These are phyloP conservation scores for Augochlora pura DNA, from an alignment of 1,140 invertebrate genomes.

Conservation along the genomic window DNA sequence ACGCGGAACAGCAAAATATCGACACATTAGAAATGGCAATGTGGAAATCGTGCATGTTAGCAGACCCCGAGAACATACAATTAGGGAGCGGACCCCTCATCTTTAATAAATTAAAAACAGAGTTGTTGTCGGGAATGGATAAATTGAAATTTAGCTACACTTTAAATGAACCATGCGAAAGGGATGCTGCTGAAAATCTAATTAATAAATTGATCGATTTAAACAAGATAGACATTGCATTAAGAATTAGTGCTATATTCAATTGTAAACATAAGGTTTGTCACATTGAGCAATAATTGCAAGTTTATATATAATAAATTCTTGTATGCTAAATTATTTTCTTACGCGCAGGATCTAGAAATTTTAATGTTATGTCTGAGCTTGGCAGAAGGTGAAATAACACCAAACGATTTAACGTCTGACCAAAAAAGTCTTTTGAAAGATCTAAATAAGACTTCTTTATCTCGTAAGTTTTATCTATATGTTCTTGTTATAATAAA, in stretches of 20 bases:
- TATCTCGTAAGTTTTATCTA: slow-evolving; percentile 59
- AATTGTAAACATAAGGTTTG: slow-evolving; percentile 71
- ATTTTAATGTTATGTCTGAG: slow-evolving; percentile 74
- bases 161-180: slow-evolving; percentile 63
- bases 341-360: slow-evolving; percentile 68
- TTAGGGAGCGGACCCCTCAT: slow-evolving; percentile 53
- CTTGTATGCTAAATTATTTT: slow-evolving; percentile 13
- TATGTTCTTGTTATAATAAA: neutral
- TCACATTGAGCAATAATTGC: slow-evolving; percentile 12
- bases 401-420: slow-evolving; percentile 68
- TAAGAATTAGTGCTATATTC: slow-evolving; percentile 73
- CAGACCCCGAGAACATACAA: slow-evolving; percentile 70
- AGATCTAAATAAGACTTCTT: slow-evolving; percentile 56
- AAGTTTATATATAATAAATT: neutral
- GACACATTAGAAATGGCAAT: slow-evolving; percentile 74
- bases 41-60: slow-evolving; percentile 76
- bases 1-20: slow-evolving; percentile 67
- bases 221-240: slow-evolving; percentile 68
- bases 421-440: slow-evolving; percentile 69
- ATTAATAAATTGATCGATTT: slow-evolving; percentile 72
- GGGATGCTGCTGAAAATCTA: slow-evolving; percentile 63
- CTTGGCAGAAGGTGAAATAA: slow-evolving; percentile 74
- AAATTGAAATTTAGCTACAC: slow-evolving; percentile 64
- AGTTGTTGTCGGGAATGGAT: slow-evolving; percentile 69
- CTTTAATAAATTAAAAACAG: slow-evolving; percentile 73